Percentiles rank a stretch among this genome's conserved stretches.
Evolutionary conservation across 2,113 vertebrate genomes (phyloP).

Genomic region (Cyrtonyx montezumae): DNA sequence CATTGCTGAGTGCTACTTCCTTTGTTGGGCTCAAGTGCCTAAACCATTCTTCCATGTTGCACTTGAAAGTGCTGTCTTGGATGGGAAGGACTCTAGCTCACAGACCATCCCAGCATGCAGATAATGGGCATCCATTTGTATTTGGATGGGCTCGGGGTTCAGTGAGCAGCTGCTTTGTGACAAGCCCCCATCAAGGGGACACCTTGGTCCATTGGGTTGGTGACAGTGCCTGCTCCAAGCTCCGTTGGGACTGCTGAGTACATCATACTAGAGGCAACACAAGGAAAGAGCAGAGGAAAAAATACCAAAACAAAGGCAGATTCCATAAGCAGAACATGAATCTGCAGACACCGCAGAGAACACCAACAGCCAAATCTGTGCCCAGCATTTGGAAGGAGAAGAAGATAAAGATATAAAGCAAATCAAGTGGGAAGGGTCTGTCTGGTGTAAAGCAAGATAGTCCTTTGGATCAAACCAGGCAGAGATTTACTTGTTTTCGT

Average conservation of each 20-base stretch:
- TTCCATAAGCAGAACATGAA: neutral
- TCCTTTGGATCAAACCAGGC: neutral
- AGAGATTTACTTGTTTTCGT: neutral
- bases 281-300: neutral
- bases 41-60: neutral
- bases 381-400: neutral
- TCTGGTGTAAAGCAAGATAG: neutral
- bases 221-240: accelerated
- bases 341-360: neutral
- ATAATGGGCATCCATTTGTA: neutral
- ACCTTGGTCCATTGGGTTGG: neutral
- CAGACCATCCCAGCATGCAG: accelerated
- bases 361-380: neutral
- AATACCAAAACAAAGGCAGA: neutral
- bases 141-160: neutral
- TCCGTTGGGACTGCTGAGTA: accelerated
- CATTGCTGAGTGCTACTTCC: accelerated
- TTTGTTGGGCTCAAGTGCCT: accelerated
- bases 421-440: neutral
- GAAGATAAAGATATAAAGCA: neutral
- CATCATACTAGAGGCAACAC: too few relatives aligned
- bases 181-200: neutral
- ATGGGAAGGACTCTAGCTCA: neutral
- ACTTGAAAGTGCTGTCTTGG: accelerated
- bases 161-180: neutral